Base-by-base conservation (phyloP, 2,797 vertebrate species). In the Chelon labrosus region DNA sequence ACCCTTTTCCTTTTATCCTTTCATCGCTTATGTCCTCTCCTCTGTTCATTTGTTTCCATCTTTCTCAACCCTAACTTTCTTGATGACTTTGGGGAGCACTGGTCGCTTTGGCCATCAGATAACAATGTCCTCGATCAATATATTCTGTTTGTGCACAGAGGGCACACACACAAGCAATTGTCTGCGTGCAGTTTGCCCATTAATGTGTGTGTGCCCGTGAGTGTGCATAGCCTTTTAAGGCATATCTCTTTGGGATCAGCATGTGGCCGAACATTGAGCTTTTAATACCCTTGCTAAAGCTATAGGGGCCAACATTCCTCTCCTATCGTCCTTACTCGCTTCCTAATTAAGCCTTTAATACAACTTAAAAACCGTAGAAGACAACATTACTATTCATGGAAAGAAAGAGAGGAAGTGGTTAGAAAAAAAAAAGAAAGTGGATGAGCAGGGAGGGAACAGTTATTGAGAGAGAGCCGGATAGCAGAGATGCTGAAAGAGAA, bases 71-170 rank as follows among this genome's bases (percentile, higher is more conserved):
- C 37, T 41, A 14, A 76, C 74, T 88, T 75, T 87, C 78, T 80
- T 86, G 87, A 89, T 90, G 86, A 88, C 88, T 91, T 91, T 84
- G 73, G 85, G 80, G 84, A 87, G 66, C 75, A 55, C 37, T 62
- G 82, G 83, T 84, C 81, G 51, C 83, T 83, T 72, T 80, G 73
- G 85, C 81, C 82, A 90, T 90, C 88, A 90, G 87, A 91, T 91
- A 91, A 83, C 81, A 74, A 76, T 62, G 76, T 81, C 85, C 83
- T 79, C 78, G 79, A 88, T 89, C 84, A 38, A 90, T 90, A 85
- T 42, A 59, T 73, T 72, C 65, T 74, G 53, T 44, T 42, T 10
- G 22, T 58, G 69, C 52, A 13, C 20, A 64, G 41, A 68, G 61
- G 31, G 31, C 31, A 7, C 37, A 55, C 54, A 54, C 54, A 70